Conservation (phyloP, 2,113 vertebrate species). For the Machaerirhynchus nigripectus region DNA sequence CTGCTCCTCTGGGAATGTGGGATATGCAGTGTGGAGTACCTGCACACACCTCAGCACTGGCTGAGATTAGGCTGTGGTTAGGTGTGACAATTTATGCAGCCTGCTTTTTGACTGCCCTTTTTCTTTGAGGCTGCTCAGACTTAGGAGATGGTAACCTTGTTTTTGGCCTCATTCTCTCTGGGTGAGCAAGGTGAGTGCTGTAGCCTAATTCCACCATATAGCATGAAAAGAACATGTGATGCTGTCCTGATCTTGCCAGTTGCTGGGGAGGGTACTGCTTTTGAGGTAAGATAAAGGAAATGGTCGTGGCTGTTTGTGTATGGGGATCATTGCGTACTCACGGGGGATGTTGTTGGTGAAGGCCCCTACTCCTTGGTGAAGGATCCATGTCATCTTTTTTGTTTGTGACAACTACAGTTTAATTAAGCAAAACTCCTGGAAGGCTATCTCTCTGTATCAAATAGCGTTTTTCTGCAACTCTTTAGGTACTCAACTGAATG, state of each 20-base stretch:
- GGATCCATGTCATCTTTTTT: background rate
- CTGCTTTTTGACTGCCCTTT: background rate
- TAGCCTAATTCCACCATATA: background rate
- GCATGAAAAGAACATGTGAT: background rate
- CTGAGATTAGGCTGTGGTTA: background rate
- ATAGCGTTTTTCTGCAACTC: background rate
- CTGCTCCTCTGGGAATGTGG: background rate
- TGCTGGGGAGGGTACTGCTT: background rate
- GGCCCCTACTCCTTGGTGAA: background rate
- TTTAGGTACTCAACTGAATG: background rate
- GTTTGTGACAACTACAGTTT: background rate
- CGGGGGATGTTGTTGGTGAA: background rate
- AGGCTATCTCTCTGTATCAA: background rate
- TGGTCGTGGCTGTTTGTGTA: background rate
- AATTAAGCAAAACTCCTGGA: background rate
- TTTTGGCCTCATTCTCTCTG: background rate
- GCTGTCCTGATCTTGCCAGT: background rate
- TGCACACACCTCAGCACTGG: background rate
- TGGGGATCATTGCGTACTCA: background rate
- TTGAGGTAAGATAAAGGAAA: background rate
- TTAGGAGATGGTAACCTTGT: background rate
- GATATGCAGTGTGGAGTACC: background rate
- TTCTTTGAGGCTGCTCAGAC: background rate
- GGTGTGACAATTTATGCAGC: background rate
- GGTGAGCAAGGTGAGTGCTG: background rate